Percentiles rank a stretch among this genome's conserved stretches.
These are phyloP conservation scores for Propithecus deckenii DNA, from an alignment of 2,797 vertebrate species.

Conservation along the genomic window DNA sequence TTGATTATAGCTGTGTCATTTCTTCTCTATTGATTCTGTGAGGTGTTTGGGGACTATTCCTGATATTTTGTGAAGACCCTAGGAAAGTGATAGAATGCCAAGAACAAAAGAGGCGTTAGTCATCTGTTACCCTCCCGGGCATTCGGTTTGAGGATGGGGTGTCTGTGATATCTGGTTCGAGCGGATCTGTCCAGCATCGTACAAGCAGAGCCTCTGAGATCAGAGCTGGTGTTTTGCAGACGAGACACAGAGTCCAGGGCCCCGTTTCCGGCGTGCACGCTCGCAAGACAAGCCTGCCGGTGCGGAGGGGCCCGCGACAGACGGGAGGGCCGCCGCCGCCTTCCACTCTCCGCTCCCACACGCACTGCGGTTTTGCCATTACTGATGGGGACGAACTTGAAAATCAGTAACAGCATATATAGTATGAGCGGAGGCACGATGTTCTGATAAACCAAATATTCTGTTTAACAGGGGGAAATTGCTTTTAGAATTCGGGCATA, in stretches of 20 bases:
- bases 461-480: not conserved
- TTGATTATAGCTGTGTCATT: not conserved
- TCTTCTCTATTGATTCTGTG: not conserved
- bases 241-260: accelerated
- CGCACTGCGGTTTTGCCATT: accelerated
- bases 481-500: not conserved
- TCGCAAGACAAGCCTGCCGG: not conserved
- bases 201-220: accelerated
- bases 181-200: accelerated
- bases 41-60: not conserved
- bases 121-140: not conserved
- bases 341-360: accelerated
- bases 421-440: accelerated
- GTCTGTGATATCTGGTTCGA: not conserved
- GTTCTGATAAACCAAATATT: not conserved
- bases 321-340: accelerated
- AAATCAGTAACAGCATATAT: accelerated
- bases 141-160: not conserved
- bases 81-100: not conserved
- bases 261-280: not conserved
- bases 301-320: not conserved
- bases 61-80: not conserved
- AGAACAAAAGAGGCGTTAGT: too few relatives aligned
- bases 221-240: accelerated
- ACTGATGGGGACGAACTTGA: not conserved